Evolutionary conservation across 2,113 vertebrate species (phyloP), one percentile per base, ranked within the genome.

Genomic region (Hyaena hyaena): DNA sequence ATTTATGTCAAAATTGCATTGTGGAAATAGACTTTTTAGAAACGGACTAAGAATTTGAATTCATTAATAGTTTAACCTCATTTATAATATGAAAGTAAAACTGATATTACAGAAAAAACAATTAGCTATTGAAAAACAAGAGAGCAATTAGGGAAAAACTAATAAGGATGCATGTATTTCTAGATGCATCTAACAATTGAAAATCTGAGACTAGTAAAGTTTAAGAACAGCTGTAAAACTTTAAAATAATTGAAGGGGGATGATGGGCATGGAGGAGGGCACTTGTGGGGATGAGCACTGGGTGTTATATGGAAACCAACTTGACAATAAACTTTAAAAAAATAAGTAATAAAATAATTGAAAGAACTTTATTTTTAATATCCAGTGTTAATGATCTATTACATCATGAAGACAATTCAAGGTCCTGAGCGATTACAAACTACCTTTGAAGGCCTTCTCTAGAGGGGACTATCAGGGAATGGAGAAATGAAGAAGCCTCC

Each of bases 351-450:
- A 92, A 94, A 91, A 90, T 93, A 85, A 79, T 10, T 84, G 9
- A 61, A 90, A 93, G 33, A 71, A 93, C 28, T 97, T 97, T 83
- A 97, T 96, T 97, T 95, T 85, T 33, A 61, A 91, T 90, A 50
- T 86, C 95, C n/a, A 21, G 0, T 69, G 82, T 80, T 61, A 76
- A 66, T 35, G 66, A 88, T 69, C 53, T 84, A 6, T 94, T 65
- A 85, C 7, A 43, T 55, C 28, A 28, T 14, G 33, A 85, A 79
- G 58, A 65, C 28, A 73, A 48, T 69, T 68, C 19, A 90, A n/a
- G 45, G n/a, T 17, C 39, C 2, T 15, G 16, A 77, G 68, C 33
- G 10, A 15, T 43, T 63, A 82, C 43, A 48, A 7, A 39, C 35
- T 58, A 4, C 28, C n/a, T 92, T 28, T 19, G 39, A 82, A 82